Conservation (phyloP, 2,888 invertebrate species). For the Empis livida region DNA sequence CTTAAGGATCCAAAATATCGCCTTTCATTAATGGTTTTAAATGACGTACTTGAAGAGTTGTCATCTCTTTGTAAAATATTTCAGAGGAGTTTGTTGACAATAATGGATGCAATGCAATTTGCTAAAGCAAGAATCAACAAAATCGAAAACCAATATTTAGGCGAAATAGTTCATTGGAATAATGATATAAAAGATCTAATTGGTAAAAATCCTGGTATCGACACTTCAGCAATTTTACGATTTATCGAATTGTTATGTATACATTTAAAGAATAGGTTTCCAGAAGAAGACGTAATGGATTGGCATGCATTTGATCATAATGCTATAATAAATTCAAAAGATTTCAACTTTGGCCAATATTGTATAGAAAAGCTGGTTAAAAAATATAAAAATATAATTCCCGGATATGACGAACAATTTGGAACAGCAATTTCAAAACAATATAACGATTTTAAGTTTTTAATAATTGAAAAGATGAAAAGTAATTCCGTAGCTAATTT, state of each 20-base stretch:
- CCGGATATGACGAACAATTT: slow-evolving; percentile 2
- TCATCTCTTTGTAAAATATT: slow-evolving; percentile 4
- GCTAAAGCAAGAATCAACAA: slow-evolving; percentile 2
- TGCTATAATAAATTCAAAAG: slow-evolving; percentile 2
- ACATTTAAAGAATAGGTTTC: slow-evolving; percentile 3
- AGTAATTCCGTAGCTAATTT: slow-evolving; percentile 4
- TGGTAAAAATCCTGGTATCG: too few relatives aligned
- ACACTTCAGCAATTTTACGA: slow-evolving; percentile 4
- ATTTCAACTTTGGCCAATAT: slow-evolving; percentile 4
- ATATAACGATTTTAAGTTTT: slow-evolving; percentile 2
- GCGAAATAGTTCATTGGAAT: too few relatives aligned
- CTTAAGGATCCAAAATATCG: slow-evolving; percentile 4
- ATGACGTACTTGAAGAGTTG: slow-evolving; percentile 5
- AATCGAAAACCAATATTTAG: slow-evolving; percentile 4
- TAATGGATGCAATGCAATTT: slow-evolving; percentile 4
- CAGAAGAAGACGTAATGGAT: slow-evolving; percentile 2
- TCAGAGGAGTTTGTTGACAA: slow-evolving; percentile 2
- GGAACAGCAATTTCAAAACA: slow-evolving; percentile 1
- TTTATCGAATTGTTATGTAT: not conserved
- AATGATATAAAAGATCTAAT: too few relatives aligned
- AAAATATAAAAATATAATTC: slow-evolving; percentile 5
- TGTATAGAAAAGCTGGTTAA: slow-evolving; percentile 2
- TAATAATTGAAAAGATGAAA: slow-evolving; percentile 5
- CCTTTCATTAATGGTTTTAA: slow-evolving; percentile 3
- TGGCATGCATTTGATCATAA: slow-evolving; percentile 5